phyloP scores from a whole-genome alignment of 64 coral and sea anemone species.

The Anthopleura sola region DNA sequence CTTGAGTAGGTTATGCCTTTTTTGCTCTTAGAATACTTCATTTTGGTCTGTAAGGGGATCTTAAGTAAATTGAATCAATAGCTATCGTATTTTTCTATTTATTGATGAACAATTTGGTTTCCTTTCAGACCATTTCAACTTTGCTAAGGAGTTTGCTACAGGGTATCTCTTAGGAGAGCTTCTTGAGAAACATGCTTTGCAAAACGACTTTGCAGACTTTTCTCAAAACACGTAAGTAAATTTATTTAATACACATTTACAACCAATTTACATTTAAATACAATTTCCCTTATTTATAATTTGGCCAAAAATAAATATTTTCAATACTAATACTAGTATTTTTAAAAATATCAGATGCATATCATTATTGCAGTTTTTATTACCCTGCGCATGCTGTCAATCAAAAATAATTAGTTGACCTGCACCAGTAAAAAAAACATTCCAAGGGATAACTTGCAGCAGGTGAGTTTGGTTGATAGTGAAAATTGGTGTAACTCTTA shows the following conservation, averaged over 20 bases:
- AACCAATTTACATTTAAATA: too few species aligned
- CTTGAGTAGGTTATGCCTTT: neutral
- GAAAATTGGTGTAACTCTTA: too few species aligned
- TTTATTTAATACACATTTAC: neutral
- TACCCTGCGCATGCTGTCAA: too few species aligned
- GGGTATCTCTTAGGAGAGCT: conserved; percentile 92
- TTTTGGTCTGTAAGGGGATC: neutral
- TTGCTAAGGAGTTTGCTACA: conserved; percentile 90
- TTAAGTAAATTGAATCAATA: neutral
- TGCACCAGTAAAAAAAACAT: too few species aligned
- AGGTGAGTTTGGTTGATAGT: too few species aligned
- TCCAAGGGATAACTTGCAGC: too few species aligned
- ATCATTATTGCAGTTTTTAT: too few species aligned
- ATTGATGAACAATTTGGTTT: neutral
- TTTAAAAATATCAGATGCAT: too few species aligned
- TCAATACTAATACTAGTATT: too few species aligned
- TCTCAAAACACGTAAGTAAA: conserved; percentile 87
- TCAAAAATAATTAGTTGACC: too few species aligned
- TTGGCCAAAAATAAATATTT: too few species aligned
- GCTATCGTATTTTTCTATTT: neutral
- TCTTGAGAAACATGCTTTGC: conserved; percentile 86
- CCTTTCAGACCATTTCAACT: conserved; percentile 71
- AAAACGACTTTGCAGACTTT: conserved; percentile 90
- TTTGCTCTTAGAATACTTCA: neutral
- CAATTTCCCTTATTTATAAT: too few species aligned